Conservation (phyloP, 2,888 invertebrate genomes). For the Hoplodrina blanda region DNA sequence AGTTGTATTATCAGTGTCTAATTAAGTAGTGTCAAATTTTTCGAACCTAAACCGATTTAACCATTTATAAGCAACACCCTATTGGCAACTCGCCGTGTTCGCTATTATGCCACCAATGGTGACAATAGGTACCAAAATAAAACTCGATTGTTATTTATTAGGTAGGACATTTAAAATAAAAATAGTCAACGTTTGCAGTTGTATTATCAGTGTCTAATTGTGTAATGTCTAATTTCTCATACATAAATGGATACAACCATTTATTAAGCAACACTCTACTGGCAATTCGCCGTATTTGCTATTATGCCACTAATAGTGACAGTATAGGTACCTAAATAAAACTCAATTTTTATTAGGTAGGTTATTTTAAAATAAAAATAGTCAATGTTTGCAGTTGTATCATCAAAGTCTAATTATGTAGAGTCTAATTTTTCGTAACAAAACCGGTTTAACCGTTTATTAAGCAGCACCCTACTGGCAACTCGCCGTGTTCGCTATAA, state of each 20-base stretch:
- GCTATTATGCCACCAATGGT: conserved; percentile 23
- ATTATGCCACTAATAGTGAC: conserved; percentile 1
- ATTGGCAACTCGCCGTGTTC: conserved; percentile 12
- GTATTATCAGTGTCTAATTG: conserved; percentile 6
- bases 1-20: conserved; percentile 19
- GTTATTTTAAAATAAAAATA: conserved; percentile 34
- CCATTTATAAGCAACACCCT: background rate
- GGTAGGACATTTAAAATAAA: conserved; percentile 24
- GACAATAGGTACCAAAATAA: conserved; percentile 28
- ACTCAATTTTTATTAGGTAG: too few relatives aligned
- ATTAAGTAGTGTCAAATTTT: too few relatives aligned
- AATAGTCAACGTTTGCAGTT: conserved; percentile 44
- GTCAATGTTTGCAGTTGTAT: conserved; percentile 41
- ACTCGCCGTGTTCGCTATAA: background rate
- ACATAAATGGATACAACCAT: background rate
- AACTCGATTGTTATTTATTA: too few relatives aligned
- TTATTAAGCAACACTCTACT: conserved; percentile 1
- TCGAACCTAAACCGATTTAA: too few relatives aligned
- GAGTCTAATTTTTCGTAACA: too few relatives aligned
- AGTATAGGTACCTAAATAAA: conserved; percentile 29
- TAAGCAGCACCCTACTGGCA: conserved; percentile 1
- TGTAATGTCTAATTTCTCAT: too few relatives aligned
- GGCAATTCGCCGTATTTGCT: conserved; percentile 14
- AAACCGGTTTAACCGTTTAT: background rate
- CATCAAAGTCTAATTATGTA: background rate